These are phyloP conservation scores for Caenorhabditis becei DNA, from an alignment of 2,888 invertebrate genomes.

Conservation along the genomic window DNA sequence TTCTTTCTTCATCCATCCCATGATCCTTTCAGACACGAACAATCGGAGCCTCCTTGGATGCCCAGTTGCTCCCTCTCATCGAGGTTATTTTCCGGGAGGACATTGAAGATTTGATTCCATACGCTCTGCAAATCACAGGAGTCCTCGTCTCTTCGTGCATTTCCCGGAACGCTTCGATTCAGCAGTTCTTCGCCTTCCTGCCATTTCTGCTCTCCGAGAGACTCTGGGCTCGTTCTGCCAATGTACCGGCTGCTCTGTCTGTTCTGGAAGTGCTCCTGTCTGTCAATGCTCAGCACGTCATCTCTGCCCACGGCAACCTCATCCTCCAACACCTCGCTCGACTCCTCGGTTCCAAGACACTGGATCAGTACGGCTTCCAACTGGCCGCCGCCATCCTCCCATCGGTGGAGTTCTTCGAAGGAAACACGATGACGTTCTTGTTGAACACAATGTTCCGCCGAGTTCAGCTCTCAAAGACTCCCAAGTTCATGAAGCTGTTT, in stretches of 20 bases:
- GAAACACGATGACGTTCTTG: conserved; percentile 56
- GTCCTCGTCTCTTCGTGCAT: conserved; percentile 66
- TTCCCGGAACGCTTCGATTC: conserved; percentile 84
- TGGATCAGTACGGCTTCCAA: conserved; percentile 97
- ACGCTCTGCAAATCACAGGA: conserved; percentile 92
- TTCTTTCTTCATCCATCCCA: background rate
- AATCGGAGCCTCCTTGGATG: conserved; percentile 85
- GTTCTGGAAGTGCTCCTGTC: conserved; percentile 88
- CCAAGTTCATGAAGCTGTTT: conserved; percentile 92
- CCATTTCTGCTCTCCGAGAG: conserved; percentile 91
- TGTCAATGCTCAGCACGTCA: conserved; percentile 84
- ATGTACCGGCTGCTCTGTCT: conserved; percentile 94
- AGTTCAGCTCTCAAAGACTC: conserved; percentile 93
- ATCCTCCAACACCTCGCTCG: conserved; percentile 84
- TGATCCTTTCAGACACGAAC: conserved; percentile 70
- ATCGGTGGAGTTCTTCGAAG: conserved; percentile 56
- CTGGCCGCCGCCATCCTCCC: conserved; percentile 90
- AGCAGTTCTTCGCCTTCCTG: conserved; percentile 91
- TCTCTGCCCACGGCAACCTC: conserved; percentile 85
- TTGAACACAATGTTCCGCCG: conserved; percentile 70
- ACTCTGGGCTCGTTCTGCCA: conserved; percentile 94
- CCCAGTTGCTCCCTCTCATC: conserved; percentile 93
- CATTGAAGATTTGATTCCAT: conserved; percentile 93
- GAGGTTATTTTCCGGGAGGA: conserved; percentile 95
- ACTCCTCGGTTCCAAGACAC: conserved; percentile 93